These are phyloP conservation scores for Penaeus vannamei DNA, from an alignment of 1,140 invertebrate genomes.

Conservation along the genomic window DNA sequence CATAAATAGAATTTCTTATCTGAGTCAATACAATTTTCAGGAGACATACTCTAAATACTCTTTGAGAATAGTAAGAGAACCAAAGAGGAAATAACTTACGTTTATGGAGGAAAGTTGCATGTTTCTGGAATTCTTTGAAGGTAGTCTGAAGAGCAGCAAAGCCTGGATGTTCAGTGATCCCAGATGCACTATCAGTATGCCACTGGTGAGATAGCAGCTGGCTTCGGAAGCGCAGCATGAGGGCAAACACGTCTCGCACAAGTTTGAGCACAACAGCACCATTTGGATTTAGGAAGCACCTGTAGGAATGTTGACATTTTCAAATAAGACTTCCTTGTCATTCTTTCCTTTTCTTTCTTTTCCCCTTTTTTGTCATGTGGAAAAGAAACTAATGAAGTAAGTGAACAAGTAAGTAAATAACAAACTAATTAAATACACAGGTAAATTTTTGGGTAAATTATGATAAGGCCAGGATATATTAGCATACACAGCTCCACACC, in stretches of 20 bases:
- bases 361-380: too few relatives aligned
- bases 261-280: conserved; percentile 21
- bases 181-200: neutral
- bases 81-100: neutral
- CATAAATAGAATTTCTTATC: too few relatives aligned
- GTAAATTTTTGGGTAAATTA: too few relatives aligned
- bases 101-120: conserved; percentile 12
- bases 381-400: neutral
- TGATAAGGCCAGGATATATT: too few relatives aligned
- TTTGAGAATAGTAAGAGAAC: too few relatives aligned
- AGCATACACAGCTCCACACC: too few relatives aligned
- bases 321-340: too few relatives aligned
- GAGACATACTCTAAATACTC: too few relatives aligned
- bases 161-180: neutral
- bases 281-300: conserved; percentile 20
- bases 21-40: too few relatives aligned
- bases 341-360: too few relatives aligned
- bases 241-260: neutral
- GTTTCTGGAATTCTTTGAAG: conserved; percentile 4
- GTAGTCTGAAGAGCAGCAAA: neutral
- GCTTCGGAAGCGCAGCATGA: neutral
- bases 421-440: too few relatives aligned
- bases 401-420: neutral
- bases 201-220: neutral
- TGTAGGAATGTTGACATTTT: neutral